Percentiles rank a stretch among this genome's conserved stretches.
Evolutionary conservation across 2,113 vertebrate genomes (phyloP).

Genomic region (Xerus inauris): DNA sequence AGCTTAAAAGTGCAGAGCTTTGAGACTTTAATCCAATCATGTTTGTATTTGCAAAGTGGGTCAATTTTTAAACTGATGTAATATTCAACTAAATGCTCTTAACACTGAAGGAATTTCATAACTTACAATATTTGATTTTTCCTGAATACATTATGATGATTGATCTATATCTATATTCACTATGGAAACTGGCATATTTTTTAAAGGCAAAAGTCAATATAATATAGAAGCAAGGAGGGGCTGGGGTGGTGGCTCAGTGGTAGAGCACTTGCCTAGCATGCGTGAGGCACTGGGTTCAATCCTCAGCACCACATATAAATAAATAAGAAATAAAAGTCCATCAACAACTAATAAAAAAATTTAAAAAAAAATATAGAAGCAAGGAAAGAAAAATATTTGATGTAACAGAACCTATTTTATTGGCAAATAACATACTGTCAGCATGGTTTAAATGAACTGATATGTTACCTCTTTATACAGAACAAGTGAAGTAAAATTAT

Average conservation of each 20-base stretch:
- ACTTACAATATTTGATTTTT: not conserved
- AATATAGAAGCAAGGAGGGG: not conserved
- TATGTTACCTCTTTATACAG: not conserved
- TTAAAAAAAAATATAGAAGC: not conserved
- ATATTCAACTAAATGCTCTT: not conserved
- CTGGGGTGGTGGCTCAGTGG: no score
- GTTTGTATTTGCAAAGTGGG: not conserved
- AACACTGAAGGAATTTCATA: not conserved
- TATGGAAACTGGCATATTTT: not conserved
- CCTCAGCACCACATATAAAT: no score
- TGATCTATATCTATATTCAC: not conserved
- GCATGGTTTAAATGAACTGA: not conserved
- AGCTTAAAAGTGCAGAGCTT: not conserved
- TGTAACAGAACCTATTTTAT: not conserved
- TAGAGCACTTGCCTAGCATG: no score
- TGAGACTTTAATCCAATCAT: not conserved
- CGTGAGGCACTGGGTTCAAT: no score
- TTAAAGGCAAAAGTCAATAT: not conserved
- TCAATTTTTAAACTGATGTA: not conserved
- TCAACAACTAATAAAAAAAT: no score
- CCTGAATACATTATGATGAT: not conserved
- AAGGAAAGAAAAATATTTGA: not conserved
- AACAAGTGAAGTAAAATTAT: not conserved
- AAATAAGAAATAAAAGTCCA: no score
- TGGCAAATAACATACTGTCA: not conserved